Conservation (phyloP, 2,797 vertebrate species). For the Enteromius unitaeniatus region DNA sequence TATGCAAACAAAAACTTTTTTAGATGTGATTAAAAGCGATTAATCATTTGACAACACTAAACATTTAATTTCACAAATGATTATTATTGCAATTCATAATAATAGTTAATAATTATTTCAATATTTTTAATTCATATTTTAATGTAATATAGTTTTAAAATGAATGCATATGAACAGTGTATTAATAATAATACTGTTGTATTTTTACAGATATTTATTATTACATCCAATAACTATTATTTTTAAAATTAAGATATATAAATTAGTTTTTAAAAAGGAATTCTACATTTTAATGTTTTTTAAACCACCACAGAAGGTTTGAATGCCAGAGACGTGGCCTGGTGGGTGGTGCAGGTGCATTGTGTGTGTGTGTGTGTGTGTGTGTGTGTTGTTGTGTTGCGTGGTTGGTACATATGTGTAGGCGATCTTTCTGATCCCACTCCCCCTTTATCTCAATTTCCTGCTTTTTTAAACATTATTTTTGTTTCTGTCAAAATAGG, state of each 20-base stretch:
- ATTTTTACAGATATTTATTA: background rate
- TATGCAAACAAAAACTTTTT: too few relatives aligned
- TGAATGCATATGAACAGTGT: too few relatives aligned
- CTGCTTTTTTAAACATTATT: background rate
- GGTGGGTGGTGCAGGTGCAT: slow-evolving; percentile 6
- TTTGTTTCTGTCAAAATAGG: background rate
- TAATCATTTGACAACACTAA: too few relatives aligned
- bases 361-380: background rate
- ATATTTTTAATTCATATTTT: background rate
- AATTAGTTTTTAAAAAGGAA: background rate
- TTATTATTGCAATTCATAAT: background rate
- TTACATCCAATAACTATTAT: background rate
- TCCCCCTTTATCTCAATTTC: background rate
- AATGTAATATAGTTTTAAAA: too few relatives aligned
- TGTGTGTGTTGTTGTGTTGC: background rate
- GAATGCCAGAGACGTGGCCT: background rate
- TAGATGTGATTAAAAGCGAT: too few relatives aligned
- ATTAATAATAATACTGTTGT: too few relatives aligned
- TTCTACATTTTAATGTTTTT: background rate
- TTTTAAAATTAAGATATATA: background rate
- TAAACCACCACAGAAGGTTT: background rate
- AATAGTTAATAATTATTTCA: background rate
- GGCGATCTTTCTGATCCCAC: background rate
- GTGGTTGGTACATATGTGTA: background rate
- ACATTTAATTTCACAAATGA: too few relatives aligned